Evolutionary conservation across 2,113 vertebrate species (phyloP), one percentile per base, ranked within the genome.

Genomic region (Anoura caudifer): DNA sequence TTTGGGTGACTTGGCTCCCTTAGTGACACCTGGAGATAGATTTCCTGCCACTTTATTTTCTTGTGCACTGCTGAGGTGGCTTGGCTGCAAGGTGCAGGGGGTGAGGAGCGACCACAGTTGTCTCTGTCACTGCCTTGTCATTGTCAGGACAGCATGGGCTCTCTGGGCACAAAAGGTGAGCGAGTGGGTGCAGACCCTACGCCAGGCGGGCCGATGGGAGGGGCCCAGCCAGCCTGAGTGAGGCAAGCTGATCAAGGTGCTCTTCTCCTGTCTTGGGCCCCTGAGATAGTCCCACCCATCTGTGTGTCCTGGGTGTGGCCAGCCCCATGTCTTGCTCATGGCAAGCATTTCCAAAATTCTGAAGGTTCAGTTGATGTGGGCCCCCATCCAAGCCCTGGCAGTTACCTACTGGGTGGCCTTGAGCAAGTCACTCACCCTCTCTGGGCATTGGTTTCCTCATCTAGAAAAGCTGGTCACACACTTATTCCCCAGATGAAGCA

Each of bases 331-430:
- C 45, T 52, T 33, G n/a, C 4, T 2, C 1, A 0, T 8, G 72
- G 43, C 41, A 2, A 20, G 31, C 10, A 8, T 38, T 52, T 36
- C 16, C 19, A 47, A n/a, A 69, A 33, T 61, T 14, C 1, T 0
- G 56, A 76, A 15, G 38, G 14, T n/a, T 56, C 22, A 0, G 33
- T 24, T 38, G 24, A 19, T 1, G 9, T 0, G 43, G 26, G 15
- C 19, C 3, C 7, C n/a, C 6, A 0, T 41, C 36, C 4, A 0
- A 2, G 16, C 26, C 38, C 69, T 72, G 85, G 36, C 17, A 2
- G 8, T 28, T 1, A 12, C 45, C 61, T 31, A 12, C 28, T 31
- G 61, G 61, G 28, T 31, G 61, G 28, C 28, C 28, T 54, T 11
- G 15, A 73, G 16, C 33, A 11, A 16, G 73, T 59, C 52, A 8